These are phyloP conservation scores for human DNA, from an alignment of 2,113 vertebrate species.

Conservation along the genomic window GRCh38 chr12:25930501-25931000, in stretches of 20 bases:
- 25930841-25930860: background rate
- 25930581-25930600: background rate
- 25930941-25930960: conserved; percentile 1
- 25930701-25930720: background rate
- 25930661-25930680: background rate
- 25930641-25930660: background rate
- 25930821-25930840: background rate
- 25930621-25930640: background rate
- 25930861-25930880: background rate
- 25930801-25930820: background rate
- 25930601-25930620: background rate
- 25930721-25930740: background rate
- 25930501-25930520: background rate
- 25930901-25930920: background rate
- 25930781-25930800: background rate
- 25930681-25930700: background rate
- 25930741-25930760: background rate
- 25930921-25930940: background rate
- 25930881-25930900: background rate
- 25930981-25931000: background rate
- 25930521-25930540: background rate
- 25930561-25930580: no score
- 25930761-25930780: background rate
- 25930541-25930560: background rate
- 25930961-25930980: background rate